Percentiles rank a stretch among this genome's conserved stretches.
Conservation (phyloP, 2,888 invertebrate genomes). For the Hemistola chrysoprasaria region DNA sequence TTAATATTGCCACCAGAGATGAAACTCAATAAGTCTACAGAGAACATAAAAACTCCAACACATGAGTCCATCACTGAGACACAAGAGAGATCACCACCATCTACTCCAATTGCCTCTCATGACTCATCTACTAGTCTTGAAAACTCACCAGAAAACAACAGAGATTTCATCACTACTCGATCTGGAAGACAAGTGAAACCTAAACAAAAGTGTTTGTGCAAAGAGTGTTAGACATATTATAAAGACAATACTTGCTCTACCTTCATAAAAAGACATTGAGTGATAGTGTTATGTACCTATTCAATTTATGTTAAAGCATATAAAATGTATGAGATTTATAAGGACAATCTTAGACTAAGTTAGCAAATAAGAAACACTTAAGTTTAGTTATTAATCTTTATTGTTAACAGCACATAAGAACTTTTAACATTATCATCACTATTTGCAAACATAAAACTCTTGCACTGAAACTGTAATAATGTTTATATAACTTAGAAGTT, state of each 20-base stretch:
- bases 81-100: background rate
- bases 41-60: background rate
- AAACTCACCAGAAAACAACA: background rate
- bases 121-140: slow-evolving; percentile 1
- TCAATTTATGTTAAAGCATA: too few species aligned
- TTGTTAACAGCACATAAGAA: too few species aligned
- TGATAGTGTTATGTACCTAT: slow-evolving; percentile 1
- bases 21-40: background rate
- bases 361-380: too few species aligned
- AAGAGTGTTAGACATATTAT: background rate
- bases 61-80: background rate
- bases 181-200: slow-evolving; percentile 1
- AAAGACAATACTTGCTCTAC: background rate
- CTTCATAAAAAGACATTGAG: background rate
- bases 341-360: too few species aligned
- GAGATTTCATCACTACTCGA: background rate
- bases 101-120: background rate
- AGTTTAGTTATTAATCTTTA: too few species aligned
- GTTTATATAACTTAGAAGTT: too few species aligned
- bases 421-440: too few species aligned
- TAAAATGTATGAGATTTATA: too few species aligned
- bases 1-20: background rate
- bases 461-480: too few species aligned
- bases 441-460: too few species aligned
- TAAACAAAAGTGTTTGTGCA: background rate